Evolutionary conservation across 37 sponge, comb jelly and placozoan species (phyloP).

Genomic region (Spongia lamella): DNA sequence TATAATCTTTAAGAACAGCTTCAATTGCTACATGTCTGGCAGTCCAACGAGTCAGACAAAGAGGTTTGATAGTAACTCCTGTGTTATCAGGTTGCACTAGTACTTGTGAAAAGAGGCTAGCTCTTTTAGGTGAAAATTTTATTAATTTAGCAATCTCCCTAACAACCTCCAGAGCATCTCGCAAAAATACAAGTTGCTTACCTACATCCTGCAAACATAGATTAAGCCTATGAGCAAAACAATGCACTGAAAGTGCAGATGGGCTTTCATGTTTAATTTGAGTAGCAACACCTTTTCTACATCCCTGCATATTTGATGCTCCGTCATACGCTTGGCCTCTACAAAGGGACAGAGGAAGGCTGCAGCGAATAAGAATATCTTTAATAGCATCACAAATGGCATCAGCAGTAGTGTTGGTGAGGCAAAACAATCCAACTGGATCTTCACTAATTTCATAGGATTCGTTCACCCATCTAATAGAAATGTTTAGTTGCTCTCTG

Average conservation of each 20-base stretch:
- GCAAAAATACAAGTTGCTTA: slow-evolving; percentile 12
- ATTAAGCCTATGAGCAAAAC: slow-evolving; percentile 50
- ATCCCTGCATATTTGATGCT: slow-evolving; percentile 42
- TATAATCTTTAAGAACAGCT: slow-evolving; percentile 52
- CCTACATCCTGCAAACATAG: slow-evolving; percentile 62
- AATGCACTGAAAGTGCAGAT: slow-evolving; percentile 57
- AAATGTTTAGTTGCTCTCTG: no score
- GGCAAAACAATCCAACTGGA: slow-evolving; percentile 23
- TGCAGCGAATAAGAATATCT: slow-evolving; percentile 49
- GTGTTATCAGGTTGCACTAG: neutral
- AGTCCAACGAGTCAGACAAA: slow-evolving; percentile 68
- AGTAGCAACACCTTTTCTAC: slow-evolving; percentile 39
- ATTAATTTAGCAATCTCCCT: slow-evolving; percentile 30
- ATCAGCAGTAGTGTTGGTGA: slow-evolving; percentile 44
- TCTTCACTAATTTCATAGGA: slow-evolving; percentile 45
- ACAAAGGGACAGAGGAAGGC: slow-evolving; percentile 56
- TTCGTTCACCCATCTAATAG: no score
- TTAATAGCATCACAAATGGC: slow-evolving; percentile 35
- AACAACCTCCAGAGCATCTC: slow-evolving; percentile 47
- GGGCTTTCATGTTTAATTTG: slow-evolving; percentile 31
- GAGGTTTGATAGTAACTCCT: slow-evolving; percentile 31
- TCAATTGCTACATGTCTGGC: slow-evolving; percentile 59
- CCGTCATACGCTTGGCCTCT: slow-evolving; percentile 4
- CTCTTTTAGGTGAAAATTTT: slow-evolving; percentile 58
- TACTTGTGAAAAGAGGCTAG: slow-evolving; percentile 5